Conservation (phyloP, 2,113 vertebrate genomes). For the Apodemus sylvaticus region DNA sequence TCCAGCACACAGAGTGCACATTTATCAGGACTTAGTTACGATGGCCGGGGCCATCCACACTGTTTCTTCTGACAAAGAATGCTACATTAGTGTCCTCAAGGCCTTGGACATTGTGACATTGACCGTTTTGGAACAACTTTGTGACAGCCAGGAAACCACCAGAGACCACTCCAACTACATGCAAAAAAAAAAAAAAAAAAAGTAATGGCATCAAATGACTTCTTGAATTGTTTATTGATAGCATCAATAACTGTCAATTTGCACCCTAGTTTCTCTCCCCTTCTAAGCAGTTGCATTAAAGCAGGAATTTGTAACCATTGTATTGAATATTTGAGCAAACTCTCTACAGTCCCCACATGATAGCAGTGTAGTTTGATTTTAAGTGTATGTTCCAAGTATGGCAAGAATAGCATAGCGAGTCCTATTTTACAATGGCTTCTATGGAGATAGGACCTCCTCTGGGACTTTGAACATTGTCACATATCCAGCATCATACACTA, state of each 20-base stretch:
- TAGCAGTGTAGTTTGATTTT: neutral
- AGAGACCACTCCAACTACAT: neutral
- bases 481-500: neutral
- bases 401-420: no score
- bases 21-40: constrained; percentile 67
- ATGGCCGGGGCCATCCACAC: constrained; percentile 15
- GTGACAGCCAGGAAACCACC: neutral
- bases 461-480: neutral
- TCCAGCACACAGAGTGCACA: constrained; percentile 10
- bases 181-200: constrained; percentile 3
- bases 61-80: constrained; percentile 26
- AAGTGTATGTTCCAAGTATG: neutral
- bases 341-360: neutral
- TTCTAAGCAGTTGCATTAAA: constrained; percentile 1
- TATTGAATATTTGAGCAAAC: constrained; percentile 5
- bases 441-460: neutral
- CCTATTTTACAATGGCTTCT: neutral
- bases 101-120: constrained; percentile 38
- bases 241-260: constrained; percentile 54
- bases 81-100: constrained; percentile 27
- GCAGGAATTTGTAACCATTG: constrained; percentile 37
- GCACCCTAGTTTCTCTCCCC: neutral
- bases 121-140: neutral
- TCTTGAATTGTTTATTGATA: constrained; percentile 62
- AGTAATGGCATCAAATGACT: constrained; percentile 55